Evolutionary conservation across 1,140 invertebrate species (phyloP).

Genomic region (Camponotus floridanus): DNA sequence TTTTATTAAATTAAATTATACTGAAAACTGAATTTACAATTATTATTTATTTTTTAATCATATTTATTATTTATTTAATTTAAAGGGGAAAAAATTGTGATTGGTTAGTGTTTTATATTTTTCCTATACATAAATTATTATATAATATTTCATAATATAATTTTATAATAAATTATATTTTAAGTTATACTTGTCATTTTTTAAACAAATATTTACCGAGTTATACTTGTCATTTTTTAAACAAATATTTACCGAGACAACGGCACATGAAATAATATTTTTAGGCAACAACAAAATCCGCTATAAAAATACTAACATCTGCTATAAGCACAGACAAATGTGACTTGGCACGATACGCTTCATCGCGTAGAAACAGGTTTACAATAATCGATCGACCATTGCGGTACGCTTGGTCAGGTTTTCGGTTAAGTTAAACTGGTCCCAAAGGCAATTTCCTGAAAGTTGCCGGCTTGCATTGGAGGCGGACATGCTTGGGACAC

Average conservation of each 20-base stretch:
- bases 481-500: conserved; percentile 74
- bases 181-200: too few relatives aligned
- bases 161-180: too few relatives aligned
- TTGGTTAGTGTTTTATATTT: conserved; percentile 85
- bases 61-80: conserved; percentile 9
- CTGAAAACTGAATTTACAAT: too few relatives aligned
- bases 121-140: too few relatives aligned
- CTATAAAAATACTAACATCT: neutral
- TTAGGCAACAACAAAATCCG: neutral
- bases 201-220: too few relatives aligned
- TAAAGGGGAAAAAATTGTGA: neutral
- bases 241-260: too few relatives aligned
- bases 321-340: neutral
- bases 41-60: too few relatives aligned
- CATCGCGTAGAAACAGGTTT: conserved; percentile 56
- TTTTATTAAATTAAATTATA: too few relatives aligned
- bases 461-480: conserved; percentile 67
- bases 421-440: conserved; percentile 72
- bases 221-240: too few relatives aligned
- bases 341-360: conserved; percentile 13
- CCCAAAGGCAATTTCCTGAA: conserved; percentile 80
- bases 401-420: conserved; percentile 75
- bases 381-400: conserved; percentile 58
- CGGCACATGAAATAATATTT: neutral
- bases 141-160: too few relatives aligned